Base-by-base conservation (phyloP, 2,888 invertebrate genomes). In the Agrotis clavis region DNA sequence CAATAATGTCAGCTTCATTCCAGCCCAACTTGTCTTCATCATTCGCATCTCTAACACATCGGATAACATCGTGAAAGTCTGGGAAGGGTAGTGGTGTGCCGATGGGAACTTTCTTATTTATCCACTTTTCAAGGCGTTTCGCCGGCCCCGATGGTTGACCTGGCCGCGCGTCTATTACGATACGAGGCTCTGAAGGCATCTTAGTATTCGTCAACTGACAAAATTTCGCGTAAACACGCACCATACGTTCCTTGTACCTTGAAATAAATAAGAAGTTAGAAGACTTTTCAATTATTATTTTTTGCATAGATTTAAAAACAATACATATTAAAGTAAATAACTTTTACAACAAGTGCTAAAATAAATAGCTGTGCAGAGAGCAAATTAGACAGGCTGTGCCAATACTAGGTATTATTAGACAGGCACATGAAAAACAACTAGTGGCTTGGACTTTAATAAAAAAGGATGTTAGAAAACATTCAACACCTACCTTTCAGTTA, bases 131-230 rank as follows among this genome's bases (percentile, higher is more conserved):
- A 2, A 96, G 86, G 13, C 90, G 89, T 71, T 91, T 94, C 67
- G 90, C 96, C 83, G 97, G 94, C 0, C 94, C 96, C 0, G 89
- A 60, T 0, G 94, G 93, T 47, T 91, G 92, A 0, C 96, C 94
- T 0, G 91, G 92, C 4, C 94, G 87, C 7, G 93, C 87, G 16
- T 95, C 94, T 25, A 96, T 87, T 41, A 91, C 89, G 4, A 96
- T 89, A 2, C 92, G 92, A 9, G 95, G 94, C 74, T 96, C 95
- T 0, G 95, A 95, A 0, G 95, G 95, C 94, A 95, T 92, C 85
- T 94, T 95, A 0, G 94, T 94, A 57, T 97, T 97, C 0, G 97
- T 97, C 82, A 97, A 86, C 88, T 97, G 97, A 91, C 97, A 97
- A 82, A 97, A 96, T 89, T 97, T 97, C n/a, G 97, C 96, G 78